These are phyloP conservation scores for Zele albiditarsus DNA, from an alignment of 2,888 invertebrate species.

Conservation along the genomic window DNA sequence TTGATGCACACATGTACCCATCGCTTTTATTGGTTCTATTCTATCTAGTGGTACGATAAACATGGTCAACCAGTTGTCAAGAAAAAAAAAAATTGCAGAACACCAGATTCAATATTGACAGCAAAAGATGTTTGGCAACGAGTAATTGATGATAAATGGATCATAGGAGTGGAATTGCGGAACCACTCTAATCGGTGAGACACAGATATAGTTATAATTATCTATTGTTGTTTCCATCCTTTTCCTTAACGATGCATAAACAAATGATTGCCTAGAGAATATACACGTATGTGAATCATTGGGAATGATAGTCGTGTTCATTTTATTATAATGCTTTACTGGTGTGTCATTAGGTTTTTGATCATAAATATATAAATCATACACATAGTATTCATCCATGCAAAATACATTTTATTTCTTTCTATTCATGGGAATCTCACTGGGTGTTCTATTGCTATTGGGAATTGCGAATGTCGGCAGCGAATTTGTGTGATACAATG, in stretches of 20 bases:
- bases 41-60: conserved; percentile 57
- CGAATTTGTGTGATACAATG: too few relatives aligned
- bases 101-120: conserved; percentile 45
- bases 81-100: conserved; percentile 42
- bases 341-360: too few relatives aligned
- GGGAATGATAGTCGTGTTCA: too few relatives aligned
- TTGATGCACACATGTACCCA: not conserved
- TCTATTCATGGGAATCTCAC: too few relatives aligned
- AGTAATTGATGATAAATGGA: conserved; percentile 67
- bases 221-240: conserved; percentile 23
- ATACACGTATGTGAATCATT: too few relatives aligned
- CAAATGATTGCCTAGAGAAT: too few relatives aligned
- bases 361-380: too few relatives aligned
- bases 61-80: conserved; percentile 59
- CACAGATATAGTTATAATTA: conserved; percentile 17
- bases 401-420: too few relatives aligned
- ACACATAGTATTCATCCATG: too few relatives aligned
- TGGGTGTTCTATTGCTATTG: too few relatives aligned
- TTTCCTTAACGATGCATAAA: not conserved
- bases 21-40: conserved; percentile 23
- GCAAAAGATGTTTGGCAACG: conserved; percentile 63
- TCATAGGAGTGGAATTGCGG: conserved; percentile 64
- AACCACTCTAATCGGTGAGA: conserved; percentile 67
- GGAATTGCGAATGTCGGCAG: too few relatives aligned
- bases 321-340: too few relatives aligned